Percentiles rank a stretch among this genome's conserved stretches.
phyloP scores from a whole-genome alignment of 37 sponge, comb jelly and placozoan species.

The Agelas oroides region DNA sequence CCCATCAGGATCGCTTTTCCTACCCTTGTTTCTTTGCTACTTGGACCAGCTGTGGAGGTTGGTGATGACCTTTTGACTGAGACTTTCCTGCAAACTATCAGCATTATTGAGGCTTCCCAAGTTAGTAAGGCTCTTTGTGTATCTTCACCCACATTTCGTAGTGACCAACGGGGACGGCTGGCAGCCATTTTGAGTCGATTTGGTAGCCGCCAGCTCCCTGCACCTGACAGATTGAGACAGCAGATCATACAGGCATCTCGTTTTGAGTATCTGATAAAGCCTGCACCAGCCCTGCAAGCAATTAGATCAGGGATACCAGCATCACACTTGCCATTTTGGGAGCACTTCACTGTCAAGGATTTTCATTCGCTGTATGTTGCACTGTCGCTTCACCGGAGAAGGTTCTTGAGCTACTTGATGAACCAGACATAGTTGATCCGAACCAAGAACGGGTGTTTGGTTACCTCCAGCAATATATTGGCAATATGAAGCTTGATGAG shows the following conservation, averaged over 20 bases:
- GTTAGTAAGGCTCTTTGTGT: no score
- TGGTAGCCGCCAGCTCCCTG: no score
- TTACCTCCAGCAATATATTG: slow-evolving; percentile 28
- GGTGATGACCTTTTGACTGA: no score
- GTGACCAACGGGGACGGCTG: no score
- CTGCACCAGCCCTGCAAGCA: neutral
- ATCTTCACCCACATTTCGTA: no score
- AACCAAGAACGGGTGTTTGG: slow-evolving; percentile 20
- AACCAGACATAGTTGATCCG: neutral
- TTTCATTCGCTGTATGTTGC: neutral
- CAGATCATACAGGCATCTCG: neutral
- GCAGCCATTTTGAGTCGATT: no score
- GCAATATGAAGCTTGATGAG: slow-evolving; percentile 10
- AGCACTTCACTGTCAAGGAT: neutral
- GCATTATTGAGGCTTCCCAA: no score
- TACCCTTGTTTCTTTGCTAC: no score
- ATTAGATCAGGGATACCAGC: slow-evolving; percentile 4
- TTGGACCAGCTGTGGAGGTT: no score
- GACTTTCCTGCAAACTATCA: no score
- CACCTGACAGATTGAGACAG: no score
- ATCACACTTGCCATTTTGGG: slow-evolving; percentile 5
- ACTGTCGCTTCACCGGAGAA: slow-evolving; percentile 9
- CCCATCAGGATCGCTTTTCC: no score
- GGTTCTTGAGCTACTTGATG: slow-evolving; percentile 6
- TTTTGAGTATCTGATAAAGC: slow-evolving; percentile 27